Percentiles rank a stretch among this genome's conserved stretches.
Evolutionary conservation across 2,113 vertebrate species (phyloP).

Genomic region (Epinephelus fuscoguttatus): DNA sequence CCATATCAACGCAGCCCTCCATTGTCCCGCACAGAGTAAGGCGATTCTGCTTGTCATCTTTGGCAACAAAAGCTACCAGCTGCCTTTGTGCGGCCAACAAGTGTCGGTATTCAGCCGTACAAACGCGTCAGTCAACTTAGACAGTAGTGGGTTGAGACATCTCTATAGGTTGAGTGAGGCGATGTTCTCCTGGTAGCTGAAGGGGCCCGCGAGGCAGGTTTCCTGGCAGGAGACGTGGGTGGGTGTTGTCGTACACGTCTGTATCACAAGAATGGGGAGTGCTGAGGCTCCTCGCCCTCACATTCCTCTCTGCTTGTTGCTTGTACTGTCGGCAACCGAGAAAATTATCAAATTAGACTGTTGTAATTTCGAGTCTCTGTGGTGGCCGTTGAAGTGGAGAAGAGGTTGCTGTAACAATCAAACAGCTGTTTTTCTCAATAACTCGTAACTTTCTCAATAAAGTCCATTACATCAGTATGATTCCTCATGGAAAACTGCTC

Average conservation of each 20-base stretch:
- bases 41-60: conserved; percentile 68
- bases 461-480: neutral
- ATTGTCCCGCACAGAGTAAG: conserved; percentile 58
- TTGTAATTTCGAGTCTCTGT: neutral
- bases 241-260: conserved; percentile 28
- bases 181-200: conserved; percentile 20
- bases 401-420: neutral
- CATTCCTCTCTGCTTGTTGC: neutral
- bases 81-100: conserved; percentile 65
- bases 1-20: conserved; percentile 47
- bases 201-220: conserved; percentile 19
- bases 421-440: neutral
- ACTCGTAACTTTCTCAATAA: conserved; percentile 7
- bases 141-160: conserved; percentile 13
- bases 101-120: conserved; percentile 57
- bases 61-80: conserved; percentile 63
- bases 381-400: neutral
- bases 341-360: neutral
- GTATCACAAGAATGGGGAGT: conserved; percentile 20
- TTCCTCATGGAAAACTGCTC: neutral
- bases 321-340: neutral
- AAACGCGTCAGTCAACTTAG: conserved; percentile 49
- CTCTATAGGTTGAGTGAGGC: conserved; percentile 9
- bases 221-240: conserved; percentile 7
- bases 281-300: conserved; percentile 10